phyloP scores from a whole-genome alignment of 2,888 invertebrate species.

The Phlogophora meticulosa region DNA sequence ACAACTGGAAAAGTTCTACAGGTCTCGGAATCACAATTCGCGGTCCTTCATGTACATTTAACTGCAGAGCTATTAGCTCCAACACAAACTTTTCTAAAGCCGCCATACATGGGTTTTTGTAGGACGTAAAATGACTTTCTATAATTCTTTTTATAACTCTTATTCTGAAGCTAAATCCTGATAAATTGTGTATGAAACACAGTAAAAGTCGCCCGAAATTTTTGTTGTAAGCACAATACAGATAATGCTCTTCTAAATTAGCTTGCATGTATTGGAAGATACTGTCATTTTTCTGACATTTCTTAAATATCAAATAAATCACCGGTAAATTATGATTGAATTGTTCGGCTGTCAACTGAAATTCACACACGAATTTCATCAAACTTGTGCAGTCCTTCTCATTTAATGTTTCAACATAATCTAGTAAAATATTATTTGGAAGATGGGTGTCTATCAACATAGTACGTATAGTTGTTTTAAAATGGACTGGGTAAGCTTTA shows the following conservation, averaged over 20 bases:
- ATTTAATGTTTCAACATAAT: conserved; percentile 40
- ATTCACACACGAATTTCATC: conserved; percentile 19
- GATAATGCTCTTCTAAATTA: conserved; percentile 9
- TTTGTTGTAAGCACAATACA: conserved; percentile 29
- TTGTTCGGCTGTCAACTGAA: conserved; percentile 3
- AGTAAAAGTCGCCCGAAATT: conserved; percentile 41
- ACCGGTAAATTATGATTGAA: conserved; percentile 28
- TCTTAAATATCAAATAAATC: conserved; percentile 38
- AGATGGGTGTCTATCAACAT: conserved; percentile 23
- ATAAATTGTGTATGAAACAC: conserved; percentile 38
- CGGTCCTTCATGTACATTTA: conserved; percentile 13
- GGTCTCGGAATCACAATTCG: conserved; percentile 48
- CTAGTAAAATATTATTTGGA: conserved; percentile 33
- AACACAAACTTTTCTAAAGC: conserved; percentile 24
- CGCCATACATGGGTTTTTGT: conserved; percentile 28
- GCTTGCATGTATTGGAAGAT: conserved; percentile 20
- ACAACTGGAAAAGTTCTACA: conserved; percentile 25
- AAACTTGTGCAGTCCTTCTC: conserved; percentile 19
- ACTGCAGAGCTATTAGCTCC: conserved; percentile 16
- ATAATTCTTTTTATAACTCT: conserved; percentile 17
- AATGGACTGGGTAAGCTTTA: conserved; percentile 35
- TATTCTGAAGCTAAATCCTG: conserved; percentile 23
- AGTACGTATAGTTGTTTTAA: conserved; percentile 11
- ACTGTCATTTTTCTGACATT: conserved; percentile 19
- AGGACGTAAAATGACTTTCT: conserved; percentile 35